Conservation (phyloP, 2,113 vertebrate genomes). For the Laticauda colubrina region DNA sequence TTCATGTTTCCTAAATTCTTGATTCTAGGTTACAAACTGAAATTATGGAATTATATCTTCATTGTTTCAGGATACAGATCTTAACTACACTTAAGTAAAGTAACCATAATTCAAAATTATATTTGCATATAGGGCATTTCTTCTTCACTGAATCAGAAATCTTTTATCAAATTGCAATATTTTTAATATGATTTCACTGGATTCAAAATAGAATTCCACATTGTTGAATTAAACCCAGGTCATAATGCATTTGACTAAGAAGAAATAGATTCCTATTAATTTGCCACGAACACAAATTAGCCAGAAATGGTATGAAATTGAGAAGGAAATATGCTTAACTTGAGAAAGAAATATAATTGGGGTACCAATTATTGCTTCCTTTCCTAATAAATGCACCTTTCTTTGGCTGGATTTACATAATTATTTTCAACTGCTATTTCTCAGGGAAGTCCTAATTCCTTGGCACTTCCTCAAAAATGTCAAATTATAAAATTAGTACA, state of each 20-base stretch:
- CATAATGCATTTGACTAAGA: not conserved
- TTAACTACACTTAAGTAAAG: not conserved
- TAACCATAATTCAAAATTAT: not conserved
- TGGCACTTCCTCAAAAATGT: not conserved
- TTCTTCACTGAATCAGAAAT: not conserved
- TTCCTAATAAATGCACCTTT: not conserved
- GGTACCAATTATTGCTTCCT: not conserved
- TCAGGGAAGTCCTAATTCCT: not conserved
- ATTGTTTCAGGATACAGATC: not conserved
- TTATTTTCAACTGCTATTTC: not conserved
- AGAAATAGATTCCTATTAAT: not conserved
- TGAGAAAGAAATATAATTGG: not conserved
- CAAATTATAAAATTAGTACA: slow-evolving; percentile 20
- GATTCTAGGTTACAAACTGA: not conserved
- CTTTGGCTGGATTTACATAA: not conserved
- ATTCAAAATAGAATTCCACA: not conserved
- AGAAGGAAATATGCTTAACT: not conserved
- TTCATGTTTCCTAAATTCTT: not conserved
- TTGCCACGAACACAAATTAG: not conserved
- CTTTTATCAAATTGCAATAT: not conserved
- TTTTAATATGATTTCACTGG: not conserved
- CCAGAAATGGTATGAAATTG: not conserved
- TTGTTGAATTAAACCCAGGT: not conserved
- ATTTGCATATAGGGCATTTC: not conserved
- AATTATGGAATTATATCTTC: not conserved